Conservation (phyloP, 2,888 invertebrate genomes). For the Willowsia nigromaculata region DNA sequence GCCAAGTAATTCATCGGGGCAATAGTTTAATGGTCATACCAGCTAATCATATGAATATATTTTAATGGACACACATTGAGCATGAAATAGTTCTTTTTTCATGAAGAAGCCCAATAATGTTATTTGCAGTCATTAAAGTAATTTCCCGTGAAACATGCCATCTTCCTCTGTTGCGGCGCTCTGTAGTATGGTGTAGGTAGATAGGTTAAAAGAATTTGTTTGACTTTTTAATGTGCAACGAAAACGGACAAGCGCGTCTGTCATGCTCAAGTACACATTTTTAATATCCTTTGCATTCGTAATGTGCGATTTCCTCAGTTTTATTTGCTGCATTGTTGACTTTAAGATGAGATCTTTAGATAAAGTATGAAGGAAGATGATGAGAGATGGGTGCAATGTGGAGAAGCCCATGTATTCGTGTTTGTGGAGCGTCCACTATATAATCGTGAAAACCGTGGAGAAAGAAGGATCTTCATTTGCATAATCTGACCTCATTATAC, state of each 20-base stretch:
- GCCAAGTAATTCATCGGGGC: too few relatives aligned
- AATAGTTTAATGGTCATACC: too few relatives aligned
- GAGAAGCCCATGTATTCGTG: background rate
- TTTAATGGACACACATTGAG: background rate
- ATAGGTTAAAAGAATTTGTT: background rate
- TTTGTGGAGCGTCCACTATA: background rate
- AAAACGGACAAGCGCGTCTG: background rate
- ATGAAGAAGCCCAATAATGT: background rate
- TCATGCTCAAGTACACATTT: background rate
- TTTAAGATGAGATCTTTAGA: background rate
- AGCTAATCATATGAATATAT: background rate
- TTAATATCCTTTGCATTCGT: background rate
- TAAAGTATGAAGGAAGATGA: background rate
- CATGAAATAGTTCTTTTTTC: background rate
- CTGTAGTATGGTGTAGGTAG: background rate
- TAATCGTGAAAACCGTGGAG: background rate
- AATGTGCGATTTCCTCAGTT: constrained; percentile 8
- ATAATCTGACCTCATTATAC: background rate
- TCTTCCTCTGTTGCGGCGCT: background rate
- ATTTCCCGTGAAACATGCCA: background rate
- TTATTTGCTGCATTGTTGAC: background rate
- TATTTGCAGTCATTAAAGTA: background rate
- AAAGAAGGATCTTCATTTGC: constrained; percentile 7
- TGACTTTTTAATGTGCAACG: too few relatives aligned
- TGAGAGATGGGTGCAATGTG: background rate